These are phyloP conservation scores for Astur gentilis DNA, from an alignment of 2,113 vertebrate species.

Conservation along the genomic window DNA sequence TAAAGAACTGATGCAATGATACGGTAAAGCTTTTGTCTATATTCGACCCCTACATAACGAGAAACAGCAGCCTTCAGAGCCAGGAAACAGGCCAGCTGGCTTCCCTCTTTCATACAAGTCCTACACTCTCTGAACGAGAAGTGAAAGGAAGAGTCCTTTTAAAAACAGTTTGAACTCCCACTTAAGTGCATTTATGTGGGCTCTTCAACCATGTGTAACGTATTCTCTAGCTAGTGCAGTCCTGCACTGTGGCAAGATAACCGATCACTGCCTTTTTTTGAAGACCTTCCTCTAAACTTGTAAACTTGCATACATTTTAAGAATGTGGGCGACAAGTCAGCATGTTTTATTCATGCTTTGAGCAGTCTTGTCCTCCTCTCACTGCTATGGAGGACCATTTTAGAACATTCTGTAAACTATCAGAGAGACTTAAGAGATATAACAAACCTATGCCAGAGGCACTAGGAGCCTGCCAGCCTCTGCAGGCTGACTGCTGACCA, in stretches of 20 bases:
- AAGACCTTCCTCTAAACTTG: not conserved
- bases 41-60: not conserved
- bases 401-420: not conserved
- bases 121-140: not conserved
- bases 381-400: not conserved
- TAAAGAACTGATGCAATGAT: not conserved
- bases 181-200: not conserved
- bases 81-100: not conserved
- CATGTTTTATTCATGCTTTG: not conserved
- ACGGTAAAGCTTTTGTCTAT: not conserved
- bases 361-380: not conserved
- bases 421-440: not conserved
- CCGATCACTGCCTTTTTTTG: not conserved
- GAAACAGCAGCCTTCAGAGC: not conserved
- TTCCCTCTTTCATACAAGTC: not conserved
- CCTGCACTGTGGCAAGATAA: not conserved
- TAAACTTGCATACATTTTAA: not conserved
- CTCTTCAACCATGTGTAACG: not conserved
- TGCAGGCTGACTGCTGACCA: conserved; percentile 28
- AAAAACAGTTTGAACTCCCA: not conserved
- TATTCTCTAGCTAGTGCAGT: not conserved
- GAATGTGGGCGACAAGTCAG: not conserved
- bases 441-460: not conserved
- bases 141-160: not conserved
- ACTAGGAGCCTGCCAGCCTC: conserved; percentile 27